These are phyloP conservation scores for Nemapogon koenigi DNA, from an alignment of 2,888 invertebrate genomes.

Conservation along the genomic window DNA sequence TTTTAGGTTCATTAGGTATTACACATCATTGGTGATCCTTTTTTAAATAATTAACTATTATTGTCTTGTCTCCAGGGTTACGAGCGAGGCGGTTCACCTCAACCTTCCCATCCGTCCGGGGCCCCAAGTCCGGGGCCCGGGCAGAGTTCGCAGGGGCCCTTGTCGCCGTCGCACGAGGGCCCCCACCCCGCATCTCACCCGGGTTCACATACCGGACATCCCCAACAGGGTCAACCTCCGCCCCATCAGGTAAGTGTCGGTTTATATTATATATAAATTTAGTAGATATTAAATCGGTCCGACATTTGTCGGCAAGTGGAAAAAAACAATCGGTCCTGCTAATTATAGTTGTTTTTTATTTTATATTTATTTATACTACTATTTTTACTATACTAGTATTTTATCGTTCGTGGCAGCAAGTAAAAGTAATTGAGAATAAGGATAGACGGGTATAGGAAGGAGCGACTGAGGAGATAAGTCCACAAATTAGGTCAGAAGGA, in stretches of 20 bases:
- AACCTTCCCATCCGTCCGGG: slow-evolving; percentile 45
- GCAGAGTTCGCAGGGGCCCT: slow-evolving; percentile 43
- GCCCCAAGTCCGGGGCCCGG: slow-evolving; percentile 54
- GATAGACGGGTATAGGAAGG: no score
- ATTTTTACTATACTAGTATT: neutral
- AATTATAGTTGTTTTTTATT: no score
- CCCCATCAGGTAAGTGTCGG: slow-evolving; percentile 2
- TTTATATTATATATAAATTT: no score
- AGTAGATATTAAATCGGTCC: no score
- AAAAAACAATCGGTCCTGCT: no score
- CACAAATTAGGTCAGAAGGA: no score
- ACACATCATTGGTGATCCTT: no score
- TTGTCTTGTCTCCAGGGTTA: slow-evolving; percentile 49
- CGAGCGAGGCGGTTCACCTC: slow-evolving; percentile 54
- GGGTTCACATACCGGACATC: slow-evolving; percentile 4
- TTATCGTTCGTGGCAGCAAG: neutral
- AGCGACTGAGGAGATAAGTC: no score
- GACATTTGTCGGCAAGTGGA: no score
- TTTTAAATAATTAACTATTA: neutral
- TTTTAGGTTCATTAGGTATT: no score
- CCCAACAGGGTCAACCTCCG: slow-evolving; percentile 7
- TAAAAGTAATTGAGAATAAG: no score
- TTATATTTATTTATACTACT: neutral
- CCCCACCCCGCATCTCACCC: slow-evolving; percentile 42
- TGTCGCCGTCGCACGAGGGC: slow-evolving; percentile 49